Evolutionary conservation across 2,888 invertebrate genomes (phyloP).

Genomic region (Nasonovia ribisnigri): DNA sequence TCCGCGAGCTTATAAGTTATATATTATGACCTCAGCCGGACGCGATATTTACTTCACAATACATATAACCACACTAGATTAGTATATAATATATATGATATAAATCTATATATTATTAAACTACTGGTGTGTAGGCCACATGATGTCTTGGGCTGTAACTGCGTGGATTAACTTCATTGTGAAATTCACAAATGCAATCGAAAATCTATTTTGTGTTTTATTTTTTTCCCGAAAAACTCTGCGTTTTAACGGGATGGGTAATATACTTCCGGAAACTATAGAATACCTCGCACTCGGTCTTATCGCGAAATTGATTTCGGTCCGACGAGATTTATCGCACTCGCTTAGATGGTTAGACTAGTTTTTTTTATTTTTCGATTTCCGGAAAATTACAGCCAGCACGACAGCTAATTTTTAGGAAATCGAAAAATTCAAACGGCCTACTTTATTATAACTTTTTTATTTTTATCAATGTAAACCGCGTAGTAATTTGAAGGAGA

Average conservation of each 20-base stretch:
- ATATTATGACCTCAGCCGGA: not conserved
- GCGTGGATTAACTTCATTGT: not conserved
- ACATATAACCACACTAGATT: not conserved
- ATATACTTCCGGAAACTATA: not conserved
- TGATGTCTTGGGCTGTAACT: not conserved
- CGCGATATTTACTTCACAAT: too few species aligned
- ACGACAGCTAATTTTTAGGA: not conserved
- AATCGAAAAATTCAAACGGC: not conserved
- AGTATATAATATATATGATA: not conserved
- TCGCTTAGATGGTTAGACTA: not conserved
- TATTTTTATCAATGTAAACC: too few species aligned
- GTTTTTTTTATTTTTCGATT: not conserved
- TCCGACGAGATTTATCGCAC: not conserved
- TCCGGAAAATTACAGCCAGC: not conserved
- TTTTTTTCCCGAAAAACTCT: not conserved
- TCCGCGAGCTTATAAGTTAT: not conserved
- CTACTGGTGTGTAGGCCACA: not conserved
- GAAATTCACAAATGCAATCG: not conserved
- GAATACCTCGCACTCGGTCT: not conserved
- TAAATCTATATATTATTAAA: not conserved
- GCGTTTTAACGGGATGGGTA: not conserved
- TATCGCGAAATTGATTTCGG: not conserved
- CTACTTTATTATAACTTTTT: not conserved
- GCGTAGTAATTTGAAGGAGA: not conserved
- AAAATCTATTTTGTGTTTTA: not conserved